Evolutionary conservation across 2,888 invertebrate genomes (phyloP).

Genomic region (Netelia inedita): DNA sequence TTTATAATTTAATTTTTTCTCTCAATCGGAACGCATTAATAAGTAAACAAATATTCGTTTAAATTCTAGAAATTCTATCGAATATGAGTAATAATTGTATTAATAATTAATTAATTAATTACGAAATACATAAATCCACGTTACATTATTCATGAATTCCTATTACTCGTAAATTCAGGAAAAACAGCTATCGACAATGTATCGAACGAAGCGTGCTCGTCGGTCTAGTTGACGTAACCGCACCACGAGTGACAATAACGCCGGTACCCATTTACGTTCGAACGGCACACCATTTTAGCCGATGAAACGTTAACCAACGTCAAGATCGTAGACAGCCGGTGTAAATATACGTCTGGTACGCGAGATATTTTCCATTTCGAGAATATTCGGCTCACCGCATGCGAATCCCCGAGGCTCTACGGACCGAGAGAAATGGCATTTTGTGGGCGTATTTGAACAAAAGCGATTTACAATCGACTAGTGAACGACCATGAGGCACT

Average conservation of each 20-base stretch:
- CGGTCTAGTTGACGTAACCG: conserved; percentile 40
- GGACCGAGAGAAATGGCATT: conserved; percentile 23
- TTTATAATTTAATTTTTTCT: too few relatives aligned
- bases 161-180: background rate
- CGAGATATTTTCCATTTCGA: background rate
- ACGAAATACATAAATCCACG: too few relatives aligned
- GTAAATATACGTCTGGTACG: background rate
- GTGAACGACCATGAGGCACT: background rate
- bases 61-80: too few relatives aligned
- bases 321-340: background rate
- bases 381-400: conserved; percentile 37
- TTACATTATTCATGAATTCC: background rate
- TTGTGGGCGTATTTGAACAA: conserved; percentile 29
- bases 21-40: too few relatives aligned
- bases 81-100: too few relatives aligned
- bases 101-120: too few relatives aligned
- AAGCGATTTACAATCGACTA: conserved; percentile 47
- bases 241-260: conserved; percentile 20
- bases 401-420: conserved; percentile 21
- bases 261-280: background rate
- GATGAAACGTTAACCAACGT: conserved; percentile 28
- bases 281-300: conserved; percentile 9
- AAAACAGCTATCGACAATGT: background rate
- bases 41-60: too few relatives aligned
- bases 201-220: background rate